Base-by-base conservation (phyloP, 2,888 invertebrate genomes). In the Lochmaea crataegi region DNA sequence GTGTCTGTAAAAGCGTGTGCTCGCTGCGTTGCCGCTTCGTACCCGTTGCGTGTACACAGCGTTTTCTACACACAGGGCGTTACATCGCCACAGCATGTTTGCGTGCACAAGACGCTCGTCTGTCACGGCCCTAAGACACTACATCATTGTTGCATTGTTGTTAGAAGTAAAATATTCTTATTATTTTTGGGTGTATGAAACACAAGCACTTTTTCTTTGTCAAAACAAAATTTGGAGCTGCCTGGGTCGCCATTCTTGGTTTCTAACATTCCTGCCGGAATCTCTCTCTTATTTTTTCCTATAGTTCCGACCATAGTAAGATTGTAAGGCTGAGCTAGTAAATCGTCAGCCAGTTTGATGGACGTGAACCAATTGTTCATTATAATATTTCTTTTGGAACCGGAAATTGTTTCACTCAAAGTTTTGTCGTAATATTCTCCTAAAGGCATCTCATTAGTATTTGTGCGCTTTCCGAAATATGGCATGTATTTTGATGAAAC, bases 321-420 rank as follows among this genome's bases (percentile, higher is more conserved):
- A 14, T 48, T 45, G n/a, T 68, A 56, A 14, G n/a, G 51, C 14
- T 42, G 16, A 16, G 57, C 71, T 41, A 80, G 74, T 22, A 81
- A 71, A 41, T 73, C 56, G 57, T 75, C 71, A 6, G 78, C 77
- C 42, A 81, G 69, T 18, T 78, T 75, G 66, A 74, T 74, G 71
- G 77, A 79, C 10, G 80, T 76, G 63, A 79, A 81, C 78, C 79
- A 82, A 64, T 82, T 80, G 32, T 68, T 63, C 61, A 63, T 68
- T n/a, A 53, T 63, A 38, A 68, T 26, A 18, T 68, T 68, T 63
- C 68, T 18, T 14, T 56, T 67, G 10, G 16, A 16, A 6, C 66
- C 38, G 18, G 32, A 41, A 12, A 66, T 16, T 5, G 66, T 53
- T 32, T 53, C 18, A 56, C 56, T 42, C 53, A 66, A 41, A 12